A percentile compares a stretch with the other conserved stretches of the same genome.
Evolutionary conservation across 2,113 vertebrate genomes (phyloP).

Genomic region (Trematomus loennbergii): DNA sequence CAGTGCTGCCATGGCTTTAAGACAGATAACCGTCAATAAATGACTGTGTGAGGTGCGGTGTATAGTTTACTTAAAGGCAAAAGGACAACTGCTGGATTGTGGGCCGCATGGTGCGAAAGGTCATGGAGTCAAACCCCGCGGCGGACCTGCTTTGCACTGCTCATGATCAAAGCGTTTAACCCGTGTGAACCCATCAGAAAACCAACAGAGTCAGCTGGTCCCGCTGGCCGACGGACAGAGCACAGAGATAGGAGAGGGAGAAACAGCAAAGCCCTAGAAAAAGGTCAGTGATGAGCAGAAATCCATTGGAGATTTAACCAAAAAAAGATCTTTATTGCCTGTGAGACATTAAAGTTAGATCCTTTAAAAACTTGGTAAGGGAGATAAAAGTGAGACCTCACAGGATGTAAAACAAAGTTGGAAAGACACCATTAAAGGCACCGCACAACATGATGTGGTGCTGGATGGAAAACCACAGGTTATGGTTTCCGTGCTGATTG

Average conservation of each 20-base stretch:
- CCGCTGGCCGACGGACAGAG: constrained; percentile 4
- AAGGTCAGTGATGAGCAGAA: constrained; percentile 30
- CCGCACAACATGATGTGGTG: neutral
- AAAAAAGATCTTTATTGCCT: constrained; percentile 44
- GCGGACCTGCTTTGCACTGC: constrained; percentile 13
- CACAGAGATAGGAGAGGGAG: neutral
- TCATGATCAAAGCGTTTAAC: constrained; percentile 67
- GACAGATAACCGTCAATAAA: constrained; percentile 12
- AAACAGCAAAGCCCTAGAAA: constrained; percentile 36
- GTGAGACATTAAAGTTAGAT: constrained; percentile 41
- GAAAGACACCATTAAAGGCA: neutral
- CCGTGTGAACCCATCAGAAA: constrained; percentile 57
- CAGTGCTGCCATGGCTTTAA: neutral
- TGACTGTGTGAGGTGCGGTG: constrained; percentile 1
- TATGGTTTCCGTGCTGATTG: neutral
- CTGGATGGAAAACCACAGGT: constrained; percentile 9
- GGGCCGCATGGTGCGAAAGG: constrained; percentile 24
- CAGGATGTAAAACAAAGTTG: neutral
- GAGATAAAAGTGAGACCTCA: neutral
- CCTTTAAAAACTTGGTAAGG: constrained; percentile 17
- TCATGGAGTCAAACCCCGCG: constrained; percentile 37
- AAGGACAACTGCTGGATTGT: constrained; percentile 1
- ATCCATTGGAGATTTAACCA: constrained; percentile 31
- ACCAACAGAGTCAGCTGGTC: constrained; percentile 47
- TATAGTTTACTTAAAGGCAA: constrained; percentile 33